Evolutionary conservation across 2,888 invertebrate species (phyloP).

Genomic region (Minunthozetes semirufus): DNA sequence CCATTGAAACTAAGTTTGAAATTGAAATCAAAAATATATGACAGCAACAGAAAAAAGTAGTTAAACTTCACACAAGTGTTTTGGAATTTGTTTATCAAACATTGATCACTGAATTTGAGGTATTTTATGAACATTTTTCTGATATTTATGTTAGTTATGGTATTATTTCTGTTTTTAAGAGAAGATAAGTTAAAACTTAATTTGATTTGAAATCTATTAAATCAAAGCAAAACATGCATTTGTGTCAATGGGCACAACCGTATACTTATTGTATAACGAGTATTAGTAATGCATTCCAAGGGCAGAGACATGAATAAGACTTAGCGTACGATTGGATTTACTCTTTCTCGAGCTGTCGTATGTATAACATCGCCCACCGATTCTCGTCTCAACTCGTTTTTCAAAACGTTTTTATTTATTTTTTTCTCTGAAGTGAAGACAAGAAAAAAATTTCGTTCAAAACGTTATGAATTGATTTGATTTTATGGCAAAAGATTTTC

Average conservation of each 20-base stretch:
- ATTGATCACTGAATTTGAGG: background rate
- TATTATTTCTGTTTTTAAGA: too few species aligned
- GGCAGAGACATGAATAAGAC: constrained; percentile 1
- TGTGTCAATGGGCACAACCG: constrained; percentile 21
- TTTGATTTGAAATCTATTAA: background rate
- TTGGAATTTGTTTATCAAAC: background rate
- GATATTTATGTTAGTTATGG: too few species aligned
- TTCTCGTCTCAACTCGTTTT: background rate
- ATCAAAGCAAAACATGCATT: constrained; percentile 9
- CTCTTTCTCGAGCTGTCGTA: constrained; percentile 1
- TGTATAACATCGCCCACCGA: constrained; percentile 1
- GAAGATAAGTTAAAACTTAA: too few species aligned
- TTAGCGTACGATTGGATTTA: background rate
- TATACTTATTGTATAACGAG: background rate
- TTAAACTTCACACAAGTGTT: background rate
- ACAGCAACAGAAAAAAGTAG: too few species aligned
- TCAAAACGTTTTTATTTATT: background rate
- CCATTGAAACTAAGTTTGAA: background rate
- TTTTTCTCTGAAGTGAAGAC: background rate
- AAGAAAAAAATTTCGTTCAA: background rate
- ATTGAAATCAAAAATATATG: background rate
- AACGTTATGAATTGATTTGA: background rate
- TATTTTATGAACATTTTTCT: background rate
- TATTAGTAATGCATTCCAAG: background rate
- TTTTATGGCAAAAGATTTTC: background rate